phyloP scores from a whole-genome alignment of 2,797 vertebrate genomes.

The Peromyscus eremicus region DNA sequence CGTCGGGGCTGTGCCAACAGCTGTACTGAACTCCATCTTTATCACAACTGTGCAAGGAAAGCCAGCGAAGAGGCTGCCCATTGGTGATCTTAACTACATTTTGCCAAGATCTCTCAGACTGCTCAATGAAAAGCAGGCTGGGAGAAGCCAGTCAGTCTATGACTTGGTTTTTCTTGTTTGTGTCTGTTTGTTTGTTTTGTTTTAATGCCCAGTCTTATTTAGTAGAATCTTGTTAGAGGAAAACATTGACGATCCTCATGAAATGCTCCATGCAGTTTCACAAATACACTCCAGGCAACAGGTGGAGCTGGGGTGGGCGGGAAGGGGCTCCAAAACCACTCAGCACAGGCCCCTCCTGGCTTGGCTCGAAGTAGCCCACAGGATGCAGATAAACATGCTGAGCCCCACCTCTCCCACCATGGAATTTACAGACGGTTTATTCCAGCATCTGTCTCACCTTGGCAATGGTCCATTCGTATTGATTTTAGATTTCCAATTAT shows the following conservation, averaged over 20 bases:
- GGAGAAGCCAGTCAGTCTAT: background rate
- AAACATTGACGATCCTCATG: background rate
- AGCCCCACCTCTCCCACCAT: constrained; percentile 19
- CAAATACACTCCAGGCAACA: background rate
- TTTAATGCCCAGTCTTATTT: background rate
- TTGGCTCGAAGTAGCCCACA: background rate
- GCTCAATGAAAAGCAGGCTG: background rate
- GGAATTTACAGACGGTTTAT: constrained; percentile 77
- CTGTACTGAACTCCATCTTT: background rate
- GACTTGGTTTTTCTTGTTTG: background rate
- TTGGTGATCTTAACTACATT: background rate
- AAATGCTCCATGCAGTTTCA: background rate
- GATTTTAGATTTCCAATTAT: constrained; percentile 75
- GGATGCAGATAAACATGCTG: constrained; percentile 32
- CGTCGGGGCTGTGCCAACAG: background rate
- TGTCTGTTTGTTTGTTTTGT: background rate
- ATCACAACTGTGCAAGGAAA: background rate
- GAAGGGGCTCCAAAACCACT: background rate
- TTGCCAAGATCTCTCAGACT: background rate
- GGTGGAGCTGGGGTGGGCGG: background rate
- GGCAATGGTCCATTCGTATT: constrained; percentile 65
- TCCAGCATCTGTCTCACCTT: constrained; percentile 68
- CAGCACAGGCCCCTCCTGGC: background rate
- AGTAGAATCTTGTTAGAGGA: background rate
- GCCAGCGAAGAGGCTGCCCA: background rate